Evolutionary conservation across 2,113 vertebrate genomes (phyloP), one percentile per base, ranked within the genome.

Genomic region (Andinoacara biseriatus): DNA sequence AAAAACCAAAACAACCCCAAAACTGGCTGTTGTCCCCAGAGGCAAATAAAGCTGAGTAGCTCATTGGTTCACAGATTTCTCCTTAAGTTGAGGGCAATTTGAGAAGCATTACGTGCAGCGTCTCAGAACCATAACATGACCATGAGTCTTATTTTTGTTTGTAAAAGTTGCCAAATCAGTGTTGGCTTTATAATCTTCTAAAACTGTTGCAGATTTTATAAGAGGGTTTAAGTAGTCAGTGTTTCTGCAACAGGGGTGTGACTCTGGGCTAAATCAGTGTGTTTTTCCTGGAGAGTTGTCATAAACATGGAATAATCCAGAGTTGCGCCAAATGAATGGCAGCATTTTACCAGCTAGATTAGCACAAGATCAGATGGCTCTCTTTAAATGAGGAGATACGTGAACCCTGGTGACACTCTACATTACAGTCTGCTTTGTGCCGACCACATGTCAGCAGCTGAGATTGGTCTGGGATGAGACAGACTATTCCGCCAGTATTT

Each of bases 301-400:
- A 80, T 31, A 76, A 63, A 29, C 58, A 61, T 63, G 46, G 75
- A 87, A 58, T 81, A 79, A 86, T 77, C 65, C 58, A 58, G 76
- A 84, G 67, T 83, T 74, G 13, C 6, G 26, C 74, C 58, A 89
- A 84, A 85, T 11, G 43, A 83, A 58, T 24, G 43, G 87, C 72
- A 78, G 79, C 58, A 2, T 81, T 90, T 81, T 75, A 77, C 77
- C 77, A 74, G 63, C 43, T 9, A 63, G 83, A 87, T 89, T 91
- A 90, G 57, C 89, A 65, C 74, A 18, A 60, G 84, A 87, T 93
- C 74, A 79, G 52, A 52, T 83, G n/a, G 63, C 79, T 86, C 43
- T 82, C 78, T 77, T 74, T 87, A 76, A 81, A 83, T 2, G 24
- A 87, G 76, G 82, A 81, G 82, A 72, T 78, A 61, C 78, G 20